phyloP scores from a whole-genome alignment of 2,888 invertebrate genomes.

The Meganola albula region DNA sequence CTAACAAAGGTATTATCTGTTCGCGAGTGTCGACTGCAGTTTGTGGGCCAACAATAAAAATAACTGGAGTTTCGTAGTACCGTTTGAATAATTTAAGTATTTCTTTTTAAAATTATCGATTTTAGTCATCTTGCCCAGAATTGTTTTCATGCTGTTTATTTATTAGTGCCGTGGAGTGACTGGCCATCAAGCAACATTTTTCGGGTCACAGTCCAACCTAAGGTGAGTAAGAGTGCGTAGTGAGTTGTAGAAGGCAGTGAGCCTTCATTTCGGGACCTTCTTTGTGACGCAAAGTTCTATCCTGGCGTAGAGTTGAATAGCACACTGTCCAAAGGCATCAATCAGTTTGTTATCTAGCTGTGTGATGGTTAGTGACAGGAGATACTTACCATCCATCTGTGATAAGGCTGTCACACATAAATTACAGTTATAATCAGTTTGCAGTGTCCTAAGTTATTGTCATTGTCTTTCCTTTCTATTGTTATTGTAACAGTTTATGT shows the following conservation, averaged over 20 bases:
- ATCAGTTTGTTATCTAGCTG: conserved; percentile 35
- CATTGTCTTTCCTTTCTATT: too few species aligned
- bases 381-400: conserved; percentile 28
- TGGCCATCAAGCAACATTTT: conserved; percentile 57
- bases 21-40: conserved; percentile 49
- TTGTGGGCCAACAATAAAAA: conserved; percentile 42
- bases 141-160: conserved; percentile 68
- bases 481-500: too few species aligned
- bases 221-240: conserved; percentile 50
- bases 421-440: too few species aligned
- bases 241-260: conserved; percentile 23
- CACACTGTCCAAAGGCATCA: conserved; percentile 25
- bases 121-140: conserved; percentile 55
- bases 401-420: conserved; percentile 22
- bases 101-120: conserved; percentile 64
- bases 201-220: conserved; percentile 63
- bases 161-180: conserved; percentile 56
- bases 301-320: conserved; percentile 27
- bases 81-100: conserved; percentile 42
- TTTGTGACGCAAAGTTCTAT: conserved; percentile 41
- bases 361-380: conserved; percentile 31
- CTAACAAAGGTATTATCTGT: conserved; percentile 64
- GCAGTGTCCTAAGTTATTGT: too few species aligned
- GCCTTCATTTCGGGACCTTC: conserved; percentile 22
- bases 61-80: conserved; percentile 45